Conservation (phyloP, 2,888 invertebrate species). For the Crepidodera aurea region DNA sequence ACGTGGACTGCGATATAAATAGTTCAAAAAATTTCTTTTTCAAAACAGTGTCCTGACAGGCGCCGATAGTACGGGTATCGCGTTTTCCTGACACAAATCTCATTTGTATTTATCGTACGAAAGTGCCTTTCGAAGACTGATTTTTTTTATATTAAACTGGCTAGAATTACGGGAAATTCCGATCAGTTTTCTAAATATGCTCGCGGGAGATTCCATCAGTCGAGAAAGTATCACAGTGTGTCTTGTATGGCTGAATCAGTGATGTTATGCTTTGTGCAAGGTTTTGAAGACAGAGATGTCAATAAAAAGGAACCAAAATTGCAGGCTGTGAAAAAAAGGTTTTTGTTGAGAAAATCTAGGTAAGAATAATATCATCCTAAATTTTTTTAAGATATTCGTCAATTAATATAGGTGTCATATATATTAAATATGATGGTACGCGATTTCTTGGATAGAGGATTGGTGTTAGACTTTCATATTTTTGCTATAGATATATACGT, state of each 20-base stretch:
- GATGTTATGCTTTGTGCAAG: slow-evolving; percentile 77
- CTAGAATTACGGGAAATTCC: not conserved
- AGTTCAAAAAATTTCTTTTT: not conserved
- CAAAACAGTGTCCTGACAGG: slow-evolving; percentile 3
- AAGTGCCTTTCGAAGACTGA: slow-evolving; percentile 16
- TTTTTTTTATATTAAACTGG: slow-evolving; percentile 4
- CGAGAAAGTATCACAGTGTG: slow-evolving; percentile 44
- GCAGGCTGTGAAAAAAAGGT: slow-evolving; percentile 55
- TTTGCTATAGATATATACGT: too few relatives aligned
- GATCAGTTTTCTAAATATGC: slow-evolving; percentile 25
- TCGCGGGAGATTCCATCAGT: slow-evolving; percentile 27
- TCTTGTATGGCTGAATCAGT: slow-evolving; percentile 46
- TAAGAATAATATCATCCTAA: too few relatives aligned
- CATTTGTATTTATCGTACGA: not conserved
- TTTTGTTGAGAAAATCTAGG: slow-evolving; percentile 56
- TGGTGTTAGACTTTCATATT: too few relatives aligned
- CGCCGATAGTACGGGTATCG: not conserved
- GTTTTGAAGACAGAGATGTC: slow-evolving; percentile 65
- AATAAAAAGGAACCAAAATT: slow-evolving; percentile 55
- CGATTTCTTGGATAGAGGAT: too few relatives aligned
- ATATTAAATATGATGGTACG: too few relatives aligned
- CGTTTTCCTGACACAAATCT: not conserved
- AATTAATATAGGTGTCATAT: too few relatives aligned
- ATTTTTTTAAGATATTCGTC: too few relatives aligned
- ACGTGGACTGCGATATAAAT: slow-evolving; percentile 21